Percentiles rank a stretch among this genome's conserved stretches.
Conservation (phyloP, 1,140 invertebrate species). For the Trichomalopsis sarcophagae region DNA sequence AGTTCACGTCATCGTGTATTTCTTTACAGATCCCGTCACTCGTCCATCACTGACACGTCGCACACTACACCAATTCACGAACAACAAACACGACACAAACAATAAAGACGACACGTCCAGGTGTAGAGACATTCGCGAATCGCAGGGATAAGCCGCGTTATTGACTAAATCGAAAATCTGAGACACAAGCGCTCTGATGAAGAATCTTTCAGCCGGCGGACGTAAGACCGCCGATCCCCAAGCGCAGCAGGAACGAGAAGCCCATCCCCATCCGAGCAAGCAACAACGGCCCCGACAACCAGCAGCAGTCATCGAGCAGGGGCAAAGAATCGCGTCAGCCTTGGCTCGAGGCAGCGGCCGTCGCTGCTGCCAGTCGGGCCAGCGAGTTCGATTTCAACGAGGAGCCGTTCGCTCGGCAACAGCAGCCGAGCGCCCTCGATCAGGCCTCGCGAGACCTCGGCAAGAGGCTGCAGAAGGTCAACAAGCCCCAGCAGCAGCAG, state of each 20-base stretch:
- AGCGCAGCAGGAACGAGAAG: constrained; percentile 71
- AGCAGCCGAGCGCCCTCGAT: constrained; percentile 28
- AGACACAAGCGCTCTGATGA: background rate
- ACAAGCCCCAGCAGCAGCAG: constrained; percentile 43
- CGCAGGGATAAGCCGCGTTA: too few species aligned
- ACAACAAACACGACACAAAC: background rate
- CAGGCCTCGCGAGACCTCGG: constrained; percentile 65
- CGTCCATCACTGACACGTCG: background rate
- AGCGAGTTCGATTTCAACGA: constrained; percentile 22
- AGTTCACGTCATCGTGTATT: background rate
- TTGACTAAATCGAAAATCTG: too few species aligned
- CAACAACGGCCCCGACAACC: background rate
- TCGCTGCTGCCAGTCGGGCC: background rate
- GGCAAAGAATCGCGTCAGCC: constrained; percentile 3
- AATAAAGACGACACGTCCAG: background rate
- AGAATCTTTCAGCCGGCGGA: constrained; percentile 72
- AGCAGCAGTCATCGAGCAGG: background rate
- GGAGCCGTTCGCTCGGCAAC: constrained; percentile 43
- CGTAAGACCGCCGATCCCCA: constrained; percentile 72
- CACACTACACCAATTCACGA: background rate
- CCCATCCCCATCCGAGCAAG: constrained; percentile 52
- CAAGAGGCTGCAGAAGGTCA: constrained; percentile 65
- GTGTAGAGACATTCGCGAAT: background rate
- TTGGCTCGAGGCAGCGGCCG: constrained; percentile 37
- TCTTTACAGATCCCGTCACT: background rate